Evolutionary conservation across 2,797 vertebrate genomes (phyloP), one percentile per base, ranked within the genome.

Genomic region (Myotis pilosus): DNA sequence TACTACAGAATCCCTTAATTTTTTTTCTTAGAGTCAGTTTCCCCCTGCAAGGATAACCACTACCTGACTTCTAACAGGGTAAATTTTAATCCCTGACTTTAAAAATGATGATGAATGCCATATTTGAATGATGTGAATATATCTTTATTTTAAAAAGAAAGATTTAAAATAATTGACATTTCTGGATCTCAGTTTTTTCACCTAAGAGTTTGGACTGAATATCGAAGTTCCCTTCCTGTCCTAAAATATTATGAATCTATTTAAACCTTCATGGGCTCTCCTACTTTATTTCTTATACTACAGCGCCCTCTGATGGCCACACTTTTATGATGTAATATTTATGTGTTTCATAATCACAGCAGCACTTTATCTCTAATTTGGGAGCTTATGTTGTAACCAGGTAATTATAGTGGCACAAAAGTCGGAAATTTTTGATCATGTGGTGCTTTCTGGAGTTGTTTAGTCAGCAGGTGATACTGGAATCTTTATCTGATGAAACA

Each of bases 231-330:
- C 55, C 13, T 53, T 69, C 17, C 13, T 87, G 49, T 64, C 55
- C 62, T 89, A 28, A 90, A 66, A 47, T 60, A 64, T 81, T 69
- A 25, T 30, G 20, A 89, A 36, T 81, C 8, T 66, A 74, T 66
- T 66, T 71, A 91, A 71, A 95, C 76, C 5, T 28, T 66, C 68
- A 64, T 4, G 5, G 5, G 0, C 38, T 80, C 36, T 81, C 72
- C 4, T 20, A n/a, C 25, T 69, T 91, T 49, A 92, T 23, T 55
- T 53, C 28, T 97, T 97, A 81, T 82, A 60, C 79, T 93, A 83
- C 30, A 90, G 72, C 38, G 84, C 95, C 94, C 85, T 92, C 96
- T 92, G 82, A 49, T 23, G 93, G 88, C 51, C 1, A 36, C 79
- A 49, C 25, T 55, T 84, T 93, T 87, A 33, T 33, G 49, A 53